Conservation (phyloP, 2,113 vertebrate species). For the Periophthalmus modestus region DNA sequence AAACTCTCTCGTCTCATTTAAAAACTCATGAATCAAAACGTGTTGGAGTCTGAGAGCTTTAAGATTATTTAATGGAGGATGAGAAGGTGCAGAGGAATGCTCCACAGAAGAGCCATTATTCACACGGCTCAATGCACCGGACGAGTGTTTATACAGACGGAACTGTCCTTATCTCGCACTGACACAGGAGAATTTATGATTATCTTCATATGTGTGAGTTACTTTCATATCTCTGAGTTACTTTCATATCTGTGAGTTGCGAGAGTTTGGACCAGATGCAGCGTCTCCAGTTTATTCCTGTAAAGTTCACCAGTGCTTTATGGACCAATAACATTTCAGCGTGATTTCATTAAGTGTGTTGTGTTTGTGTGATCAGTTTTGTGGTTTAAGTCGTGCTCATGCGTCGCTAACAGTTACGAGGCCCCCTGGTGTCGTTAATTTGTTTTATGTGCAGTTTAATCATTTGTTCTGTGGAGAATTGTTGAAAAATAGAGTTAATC, state of each 20-base stretch:
- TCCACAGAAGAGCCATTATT: constrained; percentile 1
- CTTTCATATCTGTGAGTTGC: not conserved
- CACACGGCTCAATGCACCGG: not conserved
- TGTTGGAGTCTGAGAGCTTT: not conserved
- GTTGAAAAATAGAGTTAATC: no score
- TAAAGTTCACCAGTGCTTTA: constrained; percentile 8
- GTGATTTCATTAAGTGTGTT: not conserved
- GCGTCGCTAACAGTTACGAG: not conserved
- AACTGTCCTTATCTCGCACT: not conserved
- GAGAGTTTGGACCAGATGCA: not conserved
- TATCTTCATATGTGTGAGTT: no score
- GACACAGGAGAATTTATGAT: not conserved
- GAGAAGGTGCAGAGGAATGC: not conserved
- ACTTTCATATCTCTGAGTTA: no score
- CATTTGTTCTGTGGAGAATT: no score
- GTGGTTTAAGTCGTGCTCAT: not conserved
- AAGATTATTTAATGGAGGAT: not conserved
- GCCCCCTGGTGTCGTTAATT: not conserved
- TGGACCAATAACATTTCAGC: not conserved
- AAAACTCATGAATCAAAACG: not conserved
- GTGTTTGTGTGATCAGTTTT: not conserved
- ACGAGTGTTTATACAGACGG: not conserved
- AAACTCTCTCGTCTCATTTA: not conserved
- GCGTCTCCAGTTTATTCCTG: not conserved
- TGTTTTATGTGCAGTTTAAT: not conserved